Base-by-base conservation (phyloP, 1,140 invertebrate species). In the Drosophila serrata region DNA sequence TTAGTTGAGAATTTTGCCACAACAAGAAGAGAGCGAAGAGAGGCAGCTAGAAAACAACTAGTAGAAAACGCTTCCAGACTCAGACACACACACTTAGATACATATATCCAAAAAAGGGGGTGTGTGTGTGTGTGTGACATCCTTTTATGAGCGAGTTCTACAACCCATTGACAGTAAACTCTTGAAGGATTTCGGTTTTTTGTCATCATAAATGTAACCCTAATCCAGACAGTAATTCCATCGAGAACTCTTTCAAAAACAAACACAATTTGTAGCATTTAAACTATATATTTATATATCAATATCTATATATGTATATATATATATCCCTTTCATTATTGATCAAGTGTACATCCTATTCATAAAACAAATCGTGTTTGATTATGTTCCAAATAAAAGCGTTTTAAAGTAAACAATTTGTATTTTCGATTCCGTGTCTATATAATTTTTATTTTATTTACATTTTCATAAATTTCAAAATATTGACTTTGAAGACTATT, bases 1-100 rank as follows among this genome's bases (percentile, higher is more conserved):
- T 78, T 70, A 69, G 64, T 56, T 78, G 49, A 57, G 49, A 69
- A 68, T 77, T 53, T 27, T 35, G 55, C 53, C 62, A 67, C 61
- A 76, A 76, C 63, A 73, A 58, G 24, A 55, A 61, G 19, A 49
- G 42, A 12, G 27, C 2, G 45, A 22, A 48, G 43, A 6, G 45
- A 7, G n/a, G 31, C 11, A 53, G 48, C 17, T 8, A 24, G 19
- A 29, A 22, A 46, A 43, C 39, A 46, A 63, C 58, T 49, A 75
- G 27, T 48, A 57, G 49, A 48, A 35, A 51, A 69, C 27, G 42
- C 68, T 56, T 19, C 43, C 31, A 45, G 60, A 53, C 46, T 12
- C 60, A 37, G 17, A 22, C 19, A n/a, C 35, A 56, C 40, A 45
- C 55, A 19, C 55, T n/a, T n/a, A n/a, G n/a, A n/a, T n/a, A n/a